A percentile compares a stretch with the other conserved stretches of the same genome.
These are phyloP conservation scores for Lineus longissimus DNA, from an alignment of 1,140 invertebrate species.

Conservation along the genomic window DNA sequence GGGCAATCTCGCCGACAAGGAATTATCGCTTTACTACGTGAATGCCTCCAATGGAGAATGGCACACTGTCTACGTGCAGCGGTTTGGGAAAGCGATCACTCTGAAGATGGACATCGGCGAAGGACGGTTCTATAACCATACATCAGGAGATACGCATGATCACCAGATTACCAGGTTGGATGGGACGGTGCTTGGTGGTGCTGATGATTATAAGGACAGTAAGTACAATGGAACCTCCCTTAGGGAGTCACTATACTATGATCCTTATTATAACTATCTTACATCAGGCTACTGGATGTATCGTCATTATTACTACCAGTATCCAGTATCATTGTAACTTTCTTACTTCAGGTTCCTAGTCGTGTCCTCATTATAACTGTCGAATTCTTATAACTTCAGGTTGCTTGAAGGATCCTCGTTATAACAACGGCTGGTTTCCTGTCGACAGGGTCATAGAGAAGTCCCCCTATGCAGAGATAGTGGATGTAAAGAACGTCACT, in stretches of 20 bases:
- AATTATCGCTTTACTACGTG: constrained; percentile 84
- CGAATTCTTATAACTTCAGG: constrained; percentile 59
- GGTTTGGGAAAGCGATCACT: constrained; percentile 90
- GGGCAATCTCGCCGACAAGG: constrained; percentile 76
- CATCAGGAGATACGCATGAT: too few species aligned
- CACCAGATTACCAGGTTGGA: too few species aligned
- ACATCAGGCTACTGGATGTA: too few species aligned
- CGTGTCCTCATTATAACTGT: too few species aligned
- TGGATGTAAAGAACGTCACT: constrained; percentile 7
- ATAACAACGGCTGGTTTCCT: constrained; percentile 88
- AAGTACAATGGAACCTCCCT: too few species aligned
- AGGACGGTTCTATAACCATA: constrained; percentile 74
- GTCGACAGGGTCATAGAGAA: constrained; percentile 84
- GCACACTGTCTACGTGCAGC: constrained; percentile 76
- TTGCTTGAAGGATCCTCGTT: constrained; percentile 77
- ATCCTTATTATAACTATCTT: too few species aligned
- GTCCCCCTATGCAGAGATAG: constrained; percentile 12
- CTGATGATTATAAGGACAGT: too few species aligned
- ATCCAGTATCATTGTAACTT: too few species aligned
- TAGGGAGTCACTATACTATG: too few species aligned
- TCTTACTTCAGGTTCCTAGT: too few species aligned
- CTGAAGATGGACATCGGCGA: constrained; percentile 92
- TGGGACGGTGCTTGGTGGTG: too few species aligned
- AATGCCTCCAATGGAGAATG: constrained; percentile 94
- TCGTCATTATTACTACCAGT: too few species aligned